phyloP scores from a whole-genome alignment of 2,888 invertebrate species.

The Nomada ferruginata region DNA sequence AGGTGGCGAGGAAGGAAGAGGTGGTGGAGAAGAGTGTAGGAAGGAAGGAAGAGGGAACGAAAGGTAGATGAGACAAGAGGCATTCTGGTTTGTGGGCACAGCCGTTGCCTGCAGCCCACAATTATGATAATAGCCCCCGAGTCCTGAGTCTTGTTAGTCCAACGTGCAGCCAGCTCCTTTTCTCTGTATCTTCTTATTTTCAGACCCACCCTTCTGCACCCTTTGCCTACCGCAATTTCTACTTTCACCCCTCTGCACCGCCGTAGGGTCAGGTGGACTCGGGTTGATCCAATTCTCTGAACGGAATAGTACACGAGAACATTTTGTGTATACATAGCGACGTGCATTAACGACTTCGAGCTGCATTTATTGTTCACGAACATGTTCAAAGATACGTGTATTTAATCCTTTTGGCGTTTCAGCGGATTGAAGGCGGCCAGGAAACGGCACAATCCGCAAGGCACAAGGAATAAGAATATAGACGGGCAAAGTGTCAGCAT shows the following conservation, averaged over 20 bases:
- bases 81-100: conserved; percentile 84
- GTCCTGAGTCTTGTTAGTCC: conserved; percentile 83
- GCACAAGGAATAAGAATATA: conserved; percentile 36
- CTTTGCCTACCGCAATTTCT: conserved; percentile 51
- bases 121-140: conserved; percentile 84
- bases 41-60: conserved; percentile 57
- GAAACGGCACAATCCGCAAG: conserved; percentile 6
- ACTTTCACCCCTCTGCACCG: conserved; percentile 58
- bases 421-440: conserved; percentile 31
- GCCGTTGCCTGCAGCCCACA: conserved; percentile 83
- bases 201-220: conserved; percentile 49
- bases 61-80: conserved; percentile 81
- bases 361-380: no score
- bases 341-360: no score
- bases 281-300: conserved; percentile 59
- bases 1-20: conserved; percentile 29
- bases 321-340: no score
- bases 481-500: conserved; percentile 40
- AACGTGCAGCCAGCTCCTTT: conserved; percentile 80
- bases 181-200: conserved; percentile 77
- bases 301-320: conserved; percentile 12
- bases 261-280: conserved; percentile 63
- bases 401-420: conserved; percentile 28
- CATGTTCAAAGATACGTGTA: neutral
- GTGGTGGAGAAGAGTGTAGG: conserved; percentile 23